A percentile compares a stretch with the other conserved stretches of the same genome.
Conservation (phyloP, 2,113 vertebrate species). For the Lutjanus erythropterus region DNA sequence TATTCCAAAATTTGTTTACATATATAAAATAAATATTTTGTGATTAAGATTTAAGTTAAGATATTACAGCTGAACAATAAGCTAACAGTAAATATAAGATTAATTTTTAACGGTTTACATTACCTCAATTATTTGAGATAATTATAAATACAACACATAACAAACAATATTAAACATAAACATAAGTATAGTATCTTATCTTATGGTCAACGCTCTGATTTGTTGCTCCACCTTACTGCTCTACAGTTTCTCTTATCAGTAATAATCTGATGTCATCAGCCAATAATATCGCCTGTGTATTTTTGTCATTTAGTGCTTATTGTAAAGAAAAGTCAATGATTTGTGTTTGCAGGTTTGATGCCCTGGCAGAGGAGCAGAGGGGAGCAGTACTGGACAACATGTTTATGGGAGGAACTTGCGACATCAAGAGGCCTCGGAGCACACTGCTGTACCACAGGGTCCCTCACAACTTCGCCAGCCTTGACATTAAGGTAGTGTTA, state of each 20-base stretch:
- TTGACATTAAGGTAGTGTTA: slow-evolving; percentile 88
- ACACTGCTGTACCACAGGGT: slow-evolving; percentile 85
- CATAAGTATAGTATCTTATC: neutral
- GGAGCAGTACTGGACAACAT: slow-evolving; percentile 89
- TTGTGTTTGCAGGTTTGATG: slow-evolving; percentile 86
- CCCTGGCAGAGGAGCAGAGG: slow-evolving; percentile 85
- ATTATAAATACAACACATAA: neutral
- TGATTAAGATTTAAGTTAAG: no score
- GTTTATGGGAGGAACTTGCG: slow-evolving; percentile 89
- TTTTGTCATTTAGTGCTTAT: neutral
- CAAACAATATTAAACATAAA: neutral
- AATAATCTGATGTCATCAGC: neutral
- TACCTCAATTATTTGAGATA: neutral
- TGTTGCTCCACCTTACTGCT: neutral
- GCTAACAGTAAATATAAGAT: neutral
- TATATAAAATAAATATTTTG: no score
- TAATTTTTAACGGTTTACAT: neutral
- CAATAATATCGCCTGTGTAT: neutral
- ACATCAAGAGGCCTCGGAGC: slow-evolving; percentile 76
- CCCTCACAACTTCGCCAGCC: slow-evolving; percentile 88
- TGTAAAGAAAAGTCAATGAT: neutral
- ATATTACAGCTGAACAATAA: neutral
- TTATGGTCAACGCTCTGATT: neutral
- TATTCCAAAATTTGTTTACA: no score
- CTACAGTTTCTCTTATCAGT: neutral